Percentiles rank a stretch among this genome's conserved stretches.
phyloP scores from a whole-genome alignment of 2,797 vertebrate species.

The Macrochelys suwanniensis region DNA sequence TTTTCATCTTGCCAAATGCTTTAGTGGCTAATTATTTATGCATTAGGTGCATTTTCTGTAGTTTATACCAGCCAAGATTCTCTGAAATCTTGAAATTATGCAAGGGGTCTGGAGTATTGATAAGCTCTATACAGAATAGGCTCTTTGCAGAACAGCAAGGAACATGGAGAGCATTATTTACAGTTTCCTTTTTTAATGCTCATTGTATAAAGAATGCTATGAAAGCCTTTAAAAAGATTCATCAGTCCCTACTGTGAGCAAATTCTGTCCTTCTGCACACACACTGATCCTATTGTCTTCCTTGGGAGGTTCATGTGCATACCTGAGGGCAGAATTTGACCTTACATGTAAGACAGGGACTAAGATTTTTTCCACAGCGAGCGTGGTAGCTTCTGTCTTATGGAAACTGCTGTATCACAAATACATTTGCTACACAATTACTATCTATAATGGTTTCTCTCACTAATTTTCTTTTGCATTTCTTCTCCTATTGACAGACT shows the following conservation, averaged over 20 bases:
- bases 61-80: constrained; percentile 40
- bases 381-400: neutral
- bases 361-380: neutral
- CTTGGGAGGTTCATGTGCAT: neutral
- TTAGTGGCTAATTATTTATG: constrained; percentile 53
- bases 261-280: constrained; percentile 40
- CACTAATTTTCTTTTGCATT: neutral
- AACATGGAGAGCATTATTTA: constrained; percentile 57
- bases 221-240: constrained; percentile 51
- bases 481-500: constrained; percentile 76
- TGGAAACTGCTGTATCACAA: neutral
- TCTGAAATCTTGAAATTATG: constrained; percentile 48
- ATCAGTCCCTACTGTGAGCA: constrained; percentile 61
- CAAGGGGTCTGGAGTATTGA: constrained; percentile 47
- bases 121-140: constrained; percentile 41
- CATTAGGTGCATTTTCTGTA: constrained; percentile 36
- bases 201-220: constrained; percentile 55
- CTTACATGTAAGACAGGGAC: neutral
- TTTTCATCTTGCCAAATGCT: constrained; percentile 65
- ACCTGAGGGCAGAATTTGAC: neutral
- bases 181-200: constrained; percentile 68
- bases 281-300: constrained; percentile 58
- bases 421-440: neutral
- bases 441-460: neutral
- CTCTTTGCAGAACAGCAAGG: constrained; percentile 45